Base-by-base conservation (phyloP, 1,140 invertebrate genomes). In the Euwallacea fornicatus region DNA sequence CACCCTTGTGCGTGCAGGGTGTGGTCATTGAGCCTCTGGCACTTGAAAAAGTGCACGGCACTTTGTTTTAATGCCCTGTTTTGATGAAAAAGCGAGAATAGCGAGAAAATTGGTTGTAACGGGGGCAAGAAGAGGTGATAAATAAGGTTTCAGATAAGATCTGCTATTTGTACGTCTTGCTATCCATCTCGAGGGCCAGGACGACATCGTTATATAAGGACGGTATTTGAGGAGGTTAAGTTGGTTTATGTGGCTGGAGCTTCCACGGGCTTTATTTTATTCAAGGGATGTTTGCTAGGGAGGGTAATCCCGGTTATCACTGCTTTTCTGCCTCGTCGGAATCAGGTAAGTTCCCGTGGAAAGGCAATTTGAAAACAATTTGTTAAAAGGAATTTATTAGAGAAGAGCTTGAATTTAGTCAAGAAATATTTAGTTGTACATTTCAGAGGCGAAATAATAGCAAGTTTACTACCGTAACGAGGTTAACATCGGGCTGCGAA, bases 1-100 rank as follows among this genome's bases (percentile, higher is more conserved):
- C 42, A 63, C 43, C 13, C 21, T 43, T 63, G 42, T 46, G 42
- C 61, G 42, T 63, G 61, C 21, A 41, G 59, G 21, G 21, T 4
- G 21, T 42, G 11, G 59, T 11, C 42, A n/a, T 10, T 21, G 7
- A 47, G 47, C 33, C 9, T 0, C 11, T 61, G 61, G 21, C 61
- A 63, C 43, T 47, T 63, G 61, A 63, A 47, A 63, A 63, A 63
- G 13, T 63, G 44, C 61, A 47, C 44, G 44, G 43, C 46, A 63
- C 61, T 63, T 63, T 47, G 0, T 63, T 63, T 50, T 21, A 63
- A 63, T 50, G 42, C 11, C 61, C 42, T 11, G 61, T 63, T 63
- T 47, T 63, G 61, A 63, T 60, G 58, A 60, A 60, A 60, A 60
- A 42, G 16, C 44, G 61, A 21, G 44, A 63, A 47, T 63, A 41